Evolutionary conservation across 30 jellyfish, hydroid and myxozoan species (phyloP).

Genomic region (Cassiopea andromeda): DNA sequence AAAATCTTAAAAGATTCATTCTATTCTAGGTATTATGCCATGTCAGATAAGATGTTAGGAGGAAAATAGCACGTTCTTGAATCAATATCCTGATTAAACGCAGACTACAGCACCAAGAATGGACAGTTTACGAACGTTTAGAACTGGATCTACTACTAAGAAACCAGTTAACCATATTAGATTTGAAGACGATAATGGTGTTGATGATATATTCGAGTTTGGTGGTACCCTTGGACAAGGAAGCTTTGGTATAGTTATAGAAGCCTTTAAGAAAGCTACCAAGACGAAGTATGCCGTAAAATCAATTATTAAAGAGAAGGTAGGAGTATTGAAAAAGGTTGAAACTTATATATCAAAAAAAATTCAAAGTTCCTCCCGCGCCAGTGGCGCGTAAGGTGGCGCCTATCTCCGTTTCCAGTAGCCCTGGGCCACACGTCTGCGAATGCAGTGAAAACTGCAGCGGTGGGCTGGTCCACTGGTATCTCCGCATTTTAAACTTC

Average conservation of each 20-base stretch:
- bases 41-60: background rate
- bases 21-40: background rate
- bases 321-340: background rate
- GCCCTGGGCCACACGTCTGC: too few relatives aligned
- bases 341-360: too few relatives aligned
- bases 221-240: slow-evolving; percentile 89
- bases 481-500: too few relatives aligned
- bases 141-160: slow-evolving; percentile 19
- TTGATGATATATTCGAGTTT: slow-evolving; percentile 58
- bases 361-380: too few relatives aligned
- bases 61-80: background rate
- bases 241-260: slow-evolving; percentile 87
- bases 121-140: slow-evolving; percentile 11
- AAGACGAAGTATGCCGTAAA: slow-evolving; percentile 78
- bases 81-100: background rate
- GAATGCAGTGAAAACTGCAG: too few relatives aligned
- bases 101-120: background rate
- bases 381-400: too few relatives aligned
- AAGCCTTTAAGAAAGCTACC: slow-evolving; percentile 46
- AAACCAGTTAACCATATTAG: slow-evolving; percentile 75
- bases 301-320: slow-evolving; percentile 88
- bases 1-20: background rate
- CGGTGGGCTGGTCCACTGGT: too few relatives aligned
- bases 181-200: slow-evolving; percentile 75
- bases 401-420: too few relatives aligned